Evolutionary conservation across 1,140 invertebrate species (phyloP).

Genomic region (Melanaphis sacchari): DNA sequence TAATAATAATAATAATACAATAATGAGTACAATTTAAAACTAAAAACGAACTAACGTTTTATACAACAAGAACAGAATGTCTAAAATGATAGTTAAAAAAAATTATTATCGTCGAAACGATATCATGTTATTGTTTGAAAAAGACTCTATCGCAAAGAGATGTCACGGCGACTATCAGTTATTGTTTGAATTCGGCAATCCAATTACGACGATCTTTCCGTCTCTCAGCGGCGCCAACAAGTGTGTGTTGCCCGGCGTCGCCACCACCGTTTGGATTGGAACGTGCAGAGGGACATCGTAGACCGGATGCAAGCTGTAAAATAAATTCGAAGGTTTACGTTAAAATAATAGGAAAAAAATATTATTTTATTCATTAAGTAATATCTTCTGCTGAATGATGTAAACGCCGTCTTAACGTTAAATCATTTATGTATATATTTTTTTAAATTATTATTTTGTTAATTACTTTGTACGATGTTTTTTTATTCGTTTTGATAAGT

Average conservation of each 20-base stretch:
- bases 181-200: slow-evolving; percentile 58
- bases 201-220: slow-evolving; percentile 70
- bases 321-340: neutral
- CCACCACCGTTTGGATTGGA: slow-evolving; percentile 69
- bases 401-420: no score
- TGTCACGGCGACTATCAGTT: neutral
- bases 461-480: no score
- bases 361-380: neutral
- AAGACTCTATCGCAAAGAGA: neutral
- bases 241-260: slow-evolving; percentile 70
- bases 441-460: no score
- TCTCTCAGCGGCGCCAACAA: slow-evolving; percentile 70
- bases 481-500: no score
- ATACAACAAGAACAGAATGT: neutral
- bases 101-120: neutral
- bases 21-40: neutral
- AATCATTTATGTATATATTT: no score
- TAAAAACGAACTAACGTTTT: neutral
- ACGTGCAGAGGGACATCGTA: slow-evolving; percentile 69
- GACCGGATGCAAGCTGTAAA: slow-evolving; percentile 65
- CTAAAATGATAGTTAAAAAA: neutral
- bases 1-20: neutral
- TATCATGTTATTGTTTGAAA: neutral
- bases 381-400: neutral
- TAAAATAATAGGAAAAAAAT: neutral